phyloP scores from a whole-genome alignment of 2,113 vertebrate genomes.

The Hystrix cristata region DNA sequence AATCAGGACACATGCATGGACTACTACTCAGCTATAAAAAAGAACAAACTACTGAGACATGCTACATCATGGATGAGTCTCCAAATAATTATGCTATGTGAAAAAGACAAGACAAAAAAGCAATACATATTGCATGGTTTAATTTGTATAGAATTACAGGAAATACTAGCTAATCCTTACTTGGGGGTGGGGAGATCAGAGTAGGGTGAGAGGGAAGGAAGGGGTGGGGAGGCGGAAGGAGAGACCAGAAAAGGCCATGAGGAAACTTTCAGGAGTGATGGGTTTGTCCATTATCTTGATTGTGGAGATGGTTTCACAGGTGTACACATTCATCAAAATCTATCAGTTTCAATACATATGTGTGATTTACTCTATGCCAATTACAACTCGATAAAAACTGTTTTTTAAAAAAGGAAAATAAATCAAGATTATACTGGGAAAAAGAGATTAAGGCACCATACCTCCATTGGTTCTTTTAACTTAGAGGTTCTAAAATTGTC shows the following conservation, averaged over 20 bases:
- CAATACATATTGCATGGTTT: too few relatives aligned
- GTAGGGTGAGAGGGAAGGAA: neutral
- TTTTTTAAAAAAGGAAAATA: conserved; percentile 46
- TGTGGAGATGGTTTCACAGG: neutral
- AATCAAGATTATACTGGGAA: conserved; percentile 34
- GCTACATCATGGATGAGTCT: neutral
- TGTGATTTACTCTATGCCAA: conserved; percentile 32
- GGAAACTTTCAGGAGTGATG: neutral
- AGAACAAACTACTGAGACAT: too few relatives aligned
- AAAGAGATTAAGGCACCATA: conserved; percentile 34
- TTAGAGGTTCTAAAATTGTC: conserved; percentile 68
- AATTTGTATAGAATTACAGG: neutral
- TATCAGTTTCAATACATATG: neutral
- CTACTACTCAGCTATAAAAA: neutral
- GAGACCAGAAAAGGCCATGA: neutral
- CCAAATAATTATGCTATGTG: neutral
- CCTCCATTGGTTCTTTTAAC: conserved; percentile 52
- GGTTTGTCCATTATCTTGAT: neutral
- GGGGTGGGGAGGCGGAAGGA: neutral
- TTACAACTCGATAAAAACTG: conserved; percentile 35
- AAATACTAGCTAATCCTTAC: neutral
- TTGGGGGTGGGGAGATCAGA: neutral
- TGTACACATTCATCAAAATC: conserved; percentile 13
- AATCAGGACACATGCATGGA: neutral
- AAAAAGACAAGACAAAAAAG: neutral